A percentile compares a stretch with the other conserved stretches of the same genome.
Conservation (phyloP, 1,140 invertebrate species). For the Eriosoma lanigerum region DNA sequence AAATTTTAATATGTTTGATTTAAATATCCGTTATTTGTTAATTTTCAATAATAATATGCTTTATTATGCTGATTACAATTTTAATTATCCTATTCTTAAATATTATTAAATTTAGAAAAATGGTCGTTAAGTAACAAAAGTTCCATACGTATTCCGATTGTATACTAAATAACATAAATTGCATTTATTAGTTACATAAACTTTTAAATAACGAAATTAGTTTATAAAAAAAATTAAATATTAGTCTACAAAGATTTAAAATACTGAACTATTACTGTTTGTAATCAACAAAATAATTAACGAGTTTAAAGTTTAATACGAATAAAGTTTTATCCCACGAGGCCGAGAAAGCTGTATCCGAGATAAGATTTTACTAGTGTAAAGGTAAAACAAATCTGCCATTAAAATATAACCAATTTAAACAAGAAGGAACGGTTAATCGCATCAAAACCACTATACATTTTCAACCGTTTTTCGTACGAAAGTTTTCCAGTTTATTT, state of each 20-base stretch:
- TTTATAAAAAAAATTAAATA: too few relatives aligned
- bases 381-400: slow-evolving; percentile 44
- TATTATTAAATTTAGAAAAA: too few relatives aligned
- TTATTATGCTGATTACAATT: too few relatives aligned
- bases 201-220: too few relatives aligned
- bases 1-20: too few relatives aligned
- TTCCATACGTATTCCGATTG: too few relatives aligned
- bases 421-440: slow-evolving; percentile 31
- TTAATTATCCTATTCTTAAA: too few relatives aligned
- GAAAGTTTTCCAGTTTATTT: slow-evolving; percentile 42
- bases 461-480: neutral
- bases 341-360: neutral
- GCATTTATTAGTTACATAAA: too few relatives aligned
- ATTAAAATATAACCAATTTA: slow-evolving; percentile 46
- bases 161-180: too few relatives aligned
- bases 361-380: slow-evolving; percentile 39
- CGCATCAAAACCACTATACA: slow-evolving; percentile 35
- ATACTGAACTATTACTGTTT: neutral
- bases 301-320: slow-evolving; percentile 30
- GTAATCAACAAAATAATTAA: slow-evolving; percentile 38
- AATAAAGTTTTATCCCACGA: slow-evolving; percentile 35
- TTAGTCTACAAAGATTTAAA: neutral
- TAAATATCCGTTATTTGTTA: too few relatives aligned
- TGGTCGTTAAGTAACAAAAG: too few relatives aligned
- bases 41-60: too few relatives aligned